Evolutionary conservation across 2,797 vertebrate genomes (phyloP), one percentile per base, ranked within the genome.

Genomic region (Ara ararauna): DNA sequence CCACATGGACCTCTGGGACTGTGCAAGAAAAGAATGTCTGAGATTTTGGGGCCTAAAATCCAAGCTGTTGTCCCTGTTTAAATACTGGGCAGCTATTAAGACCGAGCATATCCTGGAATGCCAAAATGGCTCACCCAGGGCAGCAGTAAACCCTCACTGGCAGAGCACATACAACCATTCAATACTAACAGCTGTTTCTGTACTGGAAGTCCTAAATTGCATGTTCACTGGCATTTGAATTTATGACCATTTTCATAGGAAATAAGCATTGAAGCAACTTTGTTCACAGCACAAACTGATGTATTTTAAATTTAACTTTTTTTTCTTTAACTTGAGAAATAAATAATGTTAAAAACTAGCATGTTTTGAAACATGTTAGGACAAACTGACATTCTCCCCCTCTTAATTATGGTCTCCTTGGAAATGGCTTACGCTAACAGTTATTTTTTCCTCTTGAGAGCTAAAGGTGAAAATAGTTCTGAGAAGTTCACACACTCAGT

Each of bases 31-130:
- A 93, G 89, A 95, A 90, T 89, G 76, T 82, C 87, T 60, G 80
- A 92, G 89, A 72, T 93, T 96, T 72, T 17, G 20, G 65, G 47
- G 47, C 74, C 76, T 94, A 82, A 94, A 96, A 92, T 76, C 90
- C 85, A 96, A 96, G 73, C 75, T 85, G 45, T 32, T 89, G 40
- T 93, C 40, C 62, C 50, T 79, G 80, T 89, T 94, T 96, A 95
- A 97, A 97, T 90, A 95, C 42, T 87, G 80, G 80, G 73, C 88
- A 85, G 61, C 72, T 80, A 84, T 87, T 93, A 64, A 83, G 84
- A 76, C 47, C 3, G 4, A 75, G 13, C 47, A 5, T 66, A 53
- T 61, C 51, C 51, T 78, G 90, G 84, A 85, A 96, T 38, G 54
- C 56, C 40, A 24, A 90, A 87, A 53, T 44, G 53, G n/a, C 84